Conservation (phyloP, 2,113 vertebrate species). For the Dicrurus megarhynchus region DNA sequence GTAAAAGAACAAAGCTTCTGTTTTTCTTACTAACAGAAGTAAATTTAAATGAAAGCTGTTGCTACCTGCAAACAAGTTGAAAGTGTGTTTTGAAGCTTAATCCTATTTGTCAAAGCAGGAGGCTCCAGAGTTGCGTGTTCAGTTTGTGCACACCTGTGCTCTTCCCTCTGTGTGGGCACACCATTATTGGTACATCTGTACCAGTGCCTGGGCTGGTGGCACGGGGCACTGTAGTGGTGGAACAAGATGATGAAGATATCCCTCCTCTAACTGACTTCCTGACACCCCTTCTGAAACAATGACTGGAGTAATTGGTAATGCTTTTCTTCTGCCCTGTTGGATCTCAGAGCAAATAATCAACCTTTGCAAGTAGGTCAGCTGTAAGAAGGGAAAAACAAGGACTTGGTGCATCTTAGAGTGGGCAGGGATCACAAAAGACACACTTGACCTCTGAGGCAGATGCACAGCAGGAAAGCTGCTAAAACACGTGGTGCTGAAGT, state of each 20-base stretch:
- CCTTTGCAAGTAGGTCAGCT: not conserved
- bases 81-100: not conserved
- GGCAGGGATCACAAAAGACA: not conserved
- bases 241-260: not conserved
- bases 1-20: not conserved
- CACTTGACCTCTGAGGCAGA: not conserved
- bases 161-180: not conserved
- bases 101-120: not conserved
- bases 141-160: not conserved
- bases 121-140: not conserved
- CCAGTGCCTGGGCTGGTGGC: not conserved
- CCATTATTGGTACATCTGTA: not conserved
- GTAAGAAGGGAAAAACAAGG: not conserved
- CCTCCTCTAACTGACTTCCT: not conserved
- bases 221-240: not conserved
- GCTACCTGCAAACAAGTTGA: not conserved
- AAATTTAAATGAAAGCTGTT: not conserved
- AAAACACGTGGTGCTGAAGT: rapidly evolving
- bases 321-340: not conserved
- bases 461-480: not conserved
- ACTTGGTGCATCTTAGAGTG: not conserved
- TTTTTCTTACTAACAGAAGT: not conserved
- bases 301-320: not conserved
- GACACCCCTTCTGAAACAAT: not conserved
- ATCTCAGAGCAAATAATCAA: not conserved